Evolutionary conservation across 2,797 vertebrate genomes (phyloP), one percentile per base, ranked within the genome.

Genomic region (Falco novaeseelandiae): DNA sequence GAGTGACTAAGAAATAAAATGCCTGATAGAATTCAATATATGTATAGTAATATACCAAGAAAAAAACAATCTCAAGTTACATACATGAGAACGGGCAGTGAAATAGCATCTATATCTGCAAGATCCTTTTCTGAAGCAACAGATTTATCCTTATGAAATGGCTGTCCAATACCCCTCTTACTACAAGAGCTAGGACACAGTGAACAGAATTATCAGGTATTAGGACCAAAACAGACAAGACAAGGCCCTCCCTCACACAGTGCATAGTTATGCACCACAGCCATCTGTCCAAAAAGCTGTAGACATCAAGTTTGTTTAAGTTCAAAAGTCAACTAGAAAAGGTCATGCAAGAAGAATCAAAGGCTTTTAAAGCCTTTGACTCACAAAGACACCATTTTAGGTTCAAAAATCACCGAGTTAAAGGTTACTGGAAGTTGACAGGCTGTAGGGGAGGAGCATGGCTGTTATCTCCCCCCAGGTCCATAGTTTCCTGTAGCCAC

Each of bases 381-480:
- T 36, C 23, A 67, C 52, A 72, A 36, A 73, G 15, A 44, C 14
- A 86, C 4, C 27, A 44, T 27, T 49, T 88, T 20, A 63, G n/a
- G 34, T 29, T 88, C 8, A 81, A 61, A 83, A 51, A n/a, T 19
- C 30, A 58, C 14, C 2, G 26, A 77, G 71, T 26, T 29, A 30
- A 17, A 49, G 17, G 42, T 51, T 59, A 48, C 15, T 76, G 15
- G 42, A 72, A 62, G 65, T 36, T 46, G 72, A 12, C 25, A 32
- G 26, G 8, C 30, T 44, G 21, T 21, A 58, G 0, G 2, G 42
- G 30, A 52, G 21, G 21, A 59, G 13, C 10, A 18, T 2, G 8
- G 44, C 18, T 72, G 17, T 36, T 49, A 32, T 10, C n/a, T 40
- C 57, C 22, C 40, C 52, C 17, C 10, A 49, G 23, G 21, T 46